A percentile compares a stretch with the other conserved stretches of the same genome.
These are phyloP conservation scores for Lepus americanus DNA, from an alignment of 2,113 vertebrate species.

Conservation along the genomic window DNA sequence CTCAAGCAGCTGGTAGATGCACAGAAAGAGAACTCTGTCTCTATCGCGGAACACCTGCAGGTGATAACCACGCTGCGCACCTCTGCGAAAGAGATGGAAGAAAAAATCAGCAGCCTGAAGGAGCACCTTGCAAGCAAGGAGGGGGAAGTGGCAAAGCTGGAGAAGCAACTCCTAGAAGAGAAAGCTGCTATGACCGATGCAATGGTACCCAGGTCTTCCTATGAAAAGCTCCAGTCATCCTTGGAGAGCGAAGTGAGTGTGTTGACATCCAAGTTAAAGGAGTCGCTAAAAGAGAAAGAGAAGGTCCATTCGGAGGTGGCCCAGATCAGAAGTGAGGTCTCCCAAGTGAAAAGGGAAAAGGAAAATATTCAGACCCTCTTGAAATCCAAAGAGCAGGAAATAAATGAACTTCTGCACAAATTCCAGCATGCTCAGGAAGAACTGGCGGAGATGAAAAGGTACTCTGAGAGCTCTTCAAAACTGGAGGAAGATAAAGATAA, in stretches of 20 bases:
- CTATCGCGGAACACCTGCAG: slow-evolving; percentile 92
- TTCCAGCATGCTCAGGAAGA: slow-evolving; percentile 92
- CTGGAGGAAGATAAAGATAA: slow-evolving; percentile 97
- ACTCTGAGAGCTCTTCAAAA: slow-evolving; percentile 92
- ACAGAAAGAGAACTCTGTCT: slow-evolving; percentile 92
- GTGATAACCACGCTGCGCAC: slow-evolving; percentile 91
- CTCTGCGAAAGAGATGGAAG: slow-evolving; percentile 92
- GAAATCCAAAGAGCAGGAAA: slow-evolving; percentile 88
- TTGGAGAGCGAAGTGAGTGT: slow-evolving; percentile 90
- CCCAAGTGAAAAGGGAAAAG: slow-evolving; percentile 88
- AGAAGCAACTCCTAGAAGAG: slow-evolving; percentile 90
- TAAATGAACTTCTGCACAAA: slow-evolving; percentile 88
- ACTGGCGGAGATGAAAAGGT: slow-evolving; percentile 92
- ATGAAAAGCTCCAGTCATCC: slow-evolving; percentile 88
- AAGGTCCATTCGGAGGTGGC: slow-evolving; percentile 91
- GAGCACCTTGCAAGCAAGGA: slow-evolving; percentile 90
- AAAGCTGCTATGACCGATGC: slow-evolving; percentile 88
- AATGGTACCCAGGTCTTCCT: slow-evolving; percentile 89
- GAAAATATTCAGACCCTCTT: slow-evolving; percentile 86
- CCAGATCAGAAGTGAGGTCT: slow-evolving; percentile 92
- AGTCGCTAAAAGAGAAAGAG: slow-evolving; percentile 93
- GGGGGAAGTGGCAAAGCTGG: slow-evolving; percentile 89
- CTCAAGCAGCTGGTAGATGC: slow-evolving; percentile 91
- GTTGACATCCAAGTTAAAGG: slow-evolving; percentile 92
- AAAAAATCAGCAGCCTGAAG: slow-evolving; percentile 88